Conservation (phyloP, 2,113 vertebrate species). For the Pao palembangensis region DNA sequence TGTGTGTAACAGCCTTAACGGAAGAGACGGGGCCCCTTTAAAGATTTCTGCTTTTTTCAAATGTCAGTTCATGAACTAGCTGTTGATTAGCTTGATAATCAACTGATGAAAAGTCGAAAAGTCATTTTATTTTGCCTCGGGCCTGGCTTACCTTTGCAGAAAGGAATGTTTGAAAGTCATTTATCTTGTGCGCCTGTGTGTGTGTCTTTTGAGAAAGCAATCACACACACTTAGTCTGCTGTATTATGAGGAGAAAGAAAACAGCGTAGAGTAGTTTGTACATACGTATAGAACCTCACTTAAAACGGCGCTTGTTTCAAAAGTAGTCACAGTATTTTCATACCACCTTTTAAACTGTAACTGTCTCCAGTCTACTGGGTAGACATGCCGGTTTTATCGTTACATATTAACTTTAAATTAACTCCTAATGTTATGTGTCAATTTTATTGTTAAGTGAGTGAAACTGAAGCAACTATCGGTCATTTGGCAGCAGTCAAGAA, state of each 20-base stretch:
- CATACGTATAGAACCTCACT: not conserved
- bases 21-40: not conserved
- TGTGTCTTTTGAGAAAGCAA: constrained; percentile 48
- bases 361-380: too few relatives aligned
- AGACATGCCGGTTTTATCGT: too few relatives aligned
- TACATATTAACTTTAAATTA: too few relatives aligned
- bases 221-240: constrained; percentile 60
- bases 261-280: not conserved
- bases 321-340: not conserved
- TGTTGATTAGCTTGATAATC: constrained; percentile 53
- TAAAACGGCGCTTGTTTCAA: not conserved
- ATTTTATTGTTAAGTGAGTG: too few relatives aligned
- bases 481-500: too few relatives aligned
- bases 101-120: constrained; percentile 48
- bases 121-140: constrained; percentile 59
- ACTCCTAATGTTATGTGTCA: too few relatives aligned
- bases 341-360: too few relatives aligned
- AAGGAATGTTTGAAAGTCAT: constrained; percentile 79
- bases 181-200: constrained; percentile 70
- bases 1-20: too few relatives aligned
- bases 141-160: constrained; percentile 73
- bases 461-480: too few relatives aligned
- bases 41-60: not conserved
- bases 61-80: constrained; percentile 21
- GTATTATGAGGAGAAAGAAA: constrained; percentile 5